Evolutionary conservation across 2,797 vertebrate genomes (phyloP), one percentile per base, ranked within the genome.

Genomic region (Triplophysa yarkandensis): DNA sequence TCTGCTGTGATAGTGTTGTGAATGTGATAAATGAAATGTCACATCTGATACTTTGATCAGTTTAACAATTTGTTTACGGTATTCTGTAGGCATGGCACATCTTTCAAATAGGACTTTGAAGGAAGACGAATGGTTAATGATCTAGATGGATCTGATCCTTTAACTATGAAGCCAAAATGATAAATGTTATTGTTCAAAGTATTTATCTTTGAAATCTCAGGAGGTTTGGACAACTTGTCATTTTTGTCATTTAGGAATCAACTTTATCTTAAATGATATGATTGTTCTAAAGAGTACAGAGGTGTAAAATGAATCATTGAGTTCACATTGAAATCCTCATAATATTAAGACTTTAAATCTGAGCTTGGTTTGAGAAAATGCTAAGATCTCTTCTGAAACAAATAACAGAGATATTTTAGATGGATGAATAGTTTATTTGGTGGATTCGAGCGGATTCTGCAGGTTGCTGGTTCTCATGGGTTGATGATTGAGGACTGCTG

Each of bases 1-100:
- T 67, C 4, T 4, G 16, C 21, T 71, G 27, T 65, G 27, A 3
- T 63, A 60, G 43, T 79, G 73, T 62, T 44, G 23, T 54, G 23
- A 23, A 27, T 79, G 57, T 77, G 52, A 62, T 36, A 11, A 67
- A 71, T 52, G 55, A 67, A 30, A 4, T 11, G 7, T 27, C 13
- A 17, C 6, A 19, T 48, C n/a, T 48, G 43, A 46, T 8, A 36
- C 34, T 48, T 48, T 19, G 7, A 19, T 19, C 44, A 48, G 43
- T 23, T 48, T 44, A 44, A 19, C 7, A 4, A 17, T 19, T 48
- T 48, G 6, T 48, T 52, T 14, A 16, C 1, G 16, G 19, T 50
- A 8, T 2, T 50, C 46, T 50, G 46, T 50, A n/a, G 9, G 46
- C 19, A 10, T 52, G 9, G 4, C 52, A 54, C 25, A 9, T 54